Conservation (phyloP, 2,113 vertebrate genomes). For the Platanista minor region DNA sequence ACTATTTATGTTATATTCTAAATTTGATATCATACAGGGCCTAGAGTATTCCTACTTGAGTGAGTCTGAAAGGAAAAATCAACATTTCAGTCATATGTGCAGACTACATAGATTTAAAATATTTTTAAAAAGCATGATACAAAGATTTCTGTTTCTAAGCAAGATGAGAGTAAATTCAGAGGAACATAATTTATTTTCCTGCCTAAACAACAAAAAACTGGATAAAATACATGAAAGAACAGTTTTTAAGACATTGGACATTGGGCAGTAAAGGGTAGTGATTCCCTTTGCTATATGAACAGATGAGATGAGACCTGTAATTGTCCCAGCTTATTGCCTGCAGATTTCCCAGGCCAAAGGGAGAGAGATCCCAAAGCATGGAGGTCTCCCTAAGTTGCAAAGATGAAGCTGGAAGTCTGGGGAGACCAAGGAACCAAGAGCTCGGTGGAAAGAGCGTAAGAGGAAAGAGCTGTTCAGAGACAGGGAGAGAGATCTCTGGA, state of each 20-base stretch:
- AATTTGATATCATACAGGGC: not conserved
- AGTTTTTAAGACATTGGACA: not conserved
- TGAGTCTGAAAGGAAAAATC: not conserved
- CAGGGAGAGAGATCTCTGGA: not conserved
- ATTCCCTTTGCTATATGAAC: not conserved
- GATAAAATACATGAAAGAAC: not conserved
- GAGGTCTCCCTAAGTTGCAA: not conserved
- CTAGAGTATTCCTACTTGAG: not conserved
- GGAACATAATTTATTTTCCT: not conserved
- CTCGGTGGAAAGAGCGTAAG: not conserved
- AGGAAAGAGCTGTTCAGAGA: not conserved
- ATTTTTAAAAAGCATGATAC: not conserved
- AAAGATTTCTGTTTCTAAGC: slow-evolving; percentile 3
- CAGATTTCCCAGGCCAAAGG: not conserved
- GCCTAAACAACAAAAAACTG: not conserved
- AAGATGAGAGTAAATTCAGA: not conserved
- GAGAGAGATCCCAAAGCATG: not conserved
- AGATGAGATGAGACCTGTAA: not conserved
- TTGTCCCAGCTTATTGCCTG: not conserved
- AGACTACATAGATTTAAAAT: not conserved
- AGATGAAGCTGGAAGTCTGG: not conserved
- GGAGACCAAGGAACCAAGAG: not conserved
- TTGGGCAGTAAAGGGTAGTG: not conserved
- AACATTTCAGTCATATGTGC: not conserved
- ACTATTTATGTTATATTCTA: not conserved